Percentiles rank a stretch among this genome's conserved stretches.
These are phyloP conservation scores for Bombylius major DNA, from an alignment of 2,888 invertebrate species.

Conservation along the genomic window DNA sequence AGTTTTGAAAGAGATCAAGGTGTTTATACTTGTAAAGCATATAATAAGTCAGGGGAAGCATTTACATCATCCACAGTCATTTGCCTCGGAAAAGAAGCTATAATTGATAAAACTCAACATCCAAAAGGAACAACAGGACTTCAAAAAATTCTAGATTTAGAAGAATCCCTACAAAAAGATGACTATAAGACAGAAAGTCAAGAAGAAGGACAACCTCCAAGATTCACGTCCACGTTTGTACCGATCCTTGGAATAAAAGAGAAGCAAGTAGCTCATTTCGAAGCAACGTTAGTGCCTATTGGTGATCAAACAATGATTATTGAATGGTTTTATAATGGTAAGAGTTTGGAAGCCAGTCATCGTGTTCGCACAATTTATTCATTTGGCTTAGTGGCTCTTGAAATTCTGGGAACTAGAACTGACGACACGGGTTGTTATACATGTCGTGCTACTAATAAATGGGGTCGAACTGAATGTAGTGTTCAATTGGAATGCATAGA, in stretches of 20 bases:
- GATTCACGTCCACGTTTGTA: constrained; percentile 77
- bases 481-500: constrained; percentile 73
- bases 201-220: constrained; percentile 73
- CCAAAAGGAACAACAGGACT: constrained; percentile 90
- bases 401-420: constrained; percentile 86
- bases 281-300: constrained; percentile 87
- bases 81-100: constrained; percentile 65
- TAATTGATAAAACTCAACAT: constrained; percentile 84
- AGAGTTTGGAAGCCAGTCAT: constrained; percentile 76
- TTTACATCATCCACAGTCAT: constrained; percentile 83
- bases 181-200: constrained; percentile 54
- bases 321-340: constrained; percentile 93
- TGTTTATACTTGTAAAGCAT: constrained; percentile 84
- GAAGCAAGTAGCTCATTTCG: constrained; percentile 95
- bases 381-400: constrained; percentile 94
- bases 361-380: constrained; percentile 88
- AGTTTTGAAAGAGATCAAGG: constrained; percentile 90
- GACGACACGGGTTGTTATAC: constrained; percentile 85
- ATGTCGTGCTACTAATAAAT: constrained; percentile 78
- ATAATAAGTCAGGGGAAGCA: constrained; percentile 78
- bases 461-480: constrained; percentile 78
- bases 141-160: constrained; percentile 80
- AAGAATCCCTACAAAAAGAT: constrained; percentile 67
- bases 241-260: constrained; percentile 75
- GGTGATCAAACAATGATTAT: constrained; percentile 89